A percentile compares a stretch with the other conserved stretches of the same genome.
These are phyloP conservation scores for Amitus sp. DNA, from an alignment of 2,888 invertebrate species.

Conservation along the genomic window DNA sequence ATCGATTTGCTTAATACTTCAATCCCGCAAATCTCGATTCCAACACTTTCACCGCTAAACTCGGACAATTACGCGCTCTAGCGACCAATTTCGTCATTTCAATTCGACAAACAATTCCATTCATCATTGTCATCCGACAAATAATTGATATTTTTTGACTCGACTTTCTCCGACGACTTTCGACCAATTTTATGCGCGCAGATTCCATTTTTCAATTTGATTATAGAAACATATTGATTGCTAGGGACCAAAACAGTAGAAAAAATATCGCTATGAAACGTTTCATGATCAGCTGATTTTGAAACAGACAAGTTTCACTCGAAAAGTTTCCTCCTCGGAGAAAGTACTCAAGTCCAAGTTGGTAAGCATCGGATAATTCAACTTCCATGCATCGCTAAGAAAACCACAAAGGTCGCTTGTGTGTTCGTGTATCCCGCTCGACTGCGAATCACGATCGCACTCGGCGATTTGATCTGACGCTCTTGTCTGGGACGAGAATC, in stretches of 20 bases:
- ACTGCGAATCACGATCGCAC: slow-evolving; percentile 18
- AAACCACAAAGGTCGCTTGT: slow-evolving; percentile 32
- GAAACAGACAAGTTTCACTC: no score
- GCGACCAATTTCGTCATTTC: background rate
- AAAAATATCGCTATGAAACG: no score
- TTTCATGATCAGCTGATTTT: no score
- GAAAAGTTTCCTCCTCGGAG: slow-evolving; percentile 43
- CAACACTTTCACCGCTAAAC: background rate
- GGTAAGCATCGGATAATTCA: slow-evolving; percentile 39
- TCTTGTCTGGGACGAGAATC: slow-evolving; percentile 34
- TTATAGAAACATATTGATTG: no score
- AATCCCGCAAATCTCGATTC: background rate
- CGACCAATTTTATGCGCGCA: no score
- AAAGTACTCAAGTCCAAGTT: slow-evolving; percentile 46
- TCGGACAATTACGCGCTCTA: background rate
- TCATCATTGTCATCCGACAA: background rate
- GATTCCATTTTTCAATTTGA: no score
- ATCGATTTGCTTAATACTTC: slow-evolving; percentile 1
- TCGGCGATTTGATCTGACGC: slow-evolving; percentile 31
- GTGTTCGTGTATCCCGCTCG: slow-evolving; percentile 1
- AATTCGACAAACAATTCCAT: background rate
- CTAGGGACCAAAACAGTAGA: no score
- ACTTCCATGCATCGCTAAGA: slow-evolving; percentile 23
- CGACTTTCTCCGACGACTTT: slow-evolving; percentile 1
- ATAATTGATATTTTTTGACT: background rate